phyloP scores from a whole-genome alignment of 1,140 invertebrate genomes.

The Lutraria rhynchaena region DNA sequence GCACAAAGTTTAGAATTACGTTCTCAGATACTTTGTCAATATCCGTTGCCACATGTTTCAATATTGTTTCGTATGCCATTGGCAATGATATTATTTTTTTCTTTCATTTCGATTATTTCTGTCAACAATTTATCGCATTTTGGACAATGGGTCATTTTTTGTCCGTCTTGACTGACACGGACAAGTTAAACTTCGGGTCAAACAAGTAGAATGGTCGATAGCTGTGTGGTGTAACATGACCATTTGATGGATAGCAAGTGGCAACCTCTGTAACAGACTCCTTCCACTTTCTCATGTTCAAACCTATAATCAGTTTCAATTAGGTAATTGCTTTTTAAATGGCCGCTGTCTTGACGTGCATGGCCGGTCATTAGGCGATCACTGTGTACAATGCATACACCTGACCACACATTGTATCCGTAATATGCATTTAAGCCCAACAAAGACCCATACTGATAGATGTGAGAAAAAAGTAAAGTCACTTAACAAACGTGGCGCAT shows the following conservation, averaged over 20 bases:
- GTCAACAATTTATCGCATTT: no score
- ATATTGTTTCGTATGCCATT: no score
- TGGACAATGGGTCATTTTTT: no score
- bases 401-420: not conserved
- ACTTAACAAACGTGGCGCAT: no score
- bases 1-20: no score
- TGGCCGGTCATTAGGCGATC: slow-evolving; percentile 6
- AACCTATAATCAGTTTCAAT: slow-evolving; percentile 40
- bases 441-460: not conserved
- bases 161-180: slow-evolving; percentile 15
- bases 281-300: slow-evolving; percentile 20
- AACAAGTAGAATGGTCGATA: slow-evolving; percentile 15
- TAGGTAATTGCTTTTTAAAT: slow-evolving; percentile 52
- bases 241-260: slow-evolving; percentile 49
- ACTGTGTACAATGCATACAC: not conserved
- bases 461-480: no score
- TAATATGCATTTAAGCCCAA: not conserved
- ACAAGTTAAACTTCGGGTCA: slow-evolving; percentile 21
- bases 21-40: no score
- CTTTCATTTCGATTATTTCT: no score
- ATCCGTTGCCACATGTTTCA: no score
- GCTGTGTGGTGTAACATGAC: slow-evolving; percentile 12
- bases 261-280: slow-evolving; percentile 27
- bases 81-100: no score
- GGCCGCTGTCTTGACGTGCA: slow-evolving; percentile 28